Evolutionary conservation across 2,888 invertebrate species (phyloP).

Genomic region (Branchipolynoe longqiensis): DNA sequence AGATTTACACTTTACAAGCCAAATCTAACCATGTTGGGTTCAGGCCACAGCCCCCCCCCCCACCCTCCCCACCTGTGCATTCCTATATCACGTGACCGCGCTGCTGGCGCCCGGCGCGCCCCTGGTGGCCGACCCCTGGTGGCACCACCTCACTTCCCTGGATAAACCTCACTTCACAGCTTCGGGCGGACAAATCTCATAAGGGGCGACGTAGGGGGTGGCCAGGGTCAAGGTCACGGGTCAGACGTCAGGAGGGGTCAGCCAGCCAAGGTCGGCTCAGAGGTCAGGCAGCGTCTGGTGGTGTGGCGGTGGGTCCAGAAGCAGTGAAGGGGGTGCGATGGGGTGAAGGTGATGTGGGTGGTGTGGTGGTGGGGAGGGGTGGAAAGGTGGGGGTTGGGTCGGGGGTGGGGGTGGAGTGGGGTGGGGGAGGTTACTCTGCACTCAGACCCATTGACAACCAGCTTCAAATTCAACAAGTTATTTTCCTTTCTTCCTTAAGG

Average conservation of each 20-base stretch:
- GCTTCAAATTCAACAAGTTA: no score
- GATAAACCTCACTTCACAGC: conserved; percentile 28
- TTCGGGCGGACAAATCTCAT: background rate
- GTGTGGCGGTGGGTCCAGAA: background rate
- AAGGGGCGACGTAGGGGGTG: conserved; percentile 33
- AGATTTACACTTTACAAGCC: no score
- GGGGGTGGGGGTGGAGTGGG: no score
- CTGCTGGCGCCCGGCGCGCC: background rate
- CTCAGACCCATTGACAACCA: no score
- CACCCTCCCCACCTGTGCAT: conserved; percentile 41
- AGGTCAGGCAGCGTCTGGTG: conserved; percentile 27
- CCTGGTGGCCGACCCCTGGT: no score
- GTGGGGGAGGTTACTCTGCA: no score
- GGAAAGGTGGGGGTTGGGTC: no score
- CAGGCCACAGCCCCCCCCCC: background rate
- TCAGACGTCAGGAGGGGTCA: conserved; percentile 41
- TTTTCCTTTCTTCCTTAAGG: no score
- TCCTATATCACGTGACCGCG: conserved; percentile 10
- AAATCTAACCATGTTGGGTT: background rate
- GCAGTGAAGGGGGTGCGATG: background rate
- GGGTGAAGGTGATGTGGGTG: no score
- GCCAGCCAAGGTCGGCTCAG: conserved; percentile 12
- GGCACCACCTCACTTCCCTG: background rate
- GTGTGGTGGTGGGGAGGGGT: no score
- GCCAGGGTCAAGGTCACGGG: conserved; percentile 24